Evolutionary conservation across 2,797 vertebrate genomes (phyloP), one percentile per base, ranked within the genome.

Genomic region (Ibycter americanus): DNA sequence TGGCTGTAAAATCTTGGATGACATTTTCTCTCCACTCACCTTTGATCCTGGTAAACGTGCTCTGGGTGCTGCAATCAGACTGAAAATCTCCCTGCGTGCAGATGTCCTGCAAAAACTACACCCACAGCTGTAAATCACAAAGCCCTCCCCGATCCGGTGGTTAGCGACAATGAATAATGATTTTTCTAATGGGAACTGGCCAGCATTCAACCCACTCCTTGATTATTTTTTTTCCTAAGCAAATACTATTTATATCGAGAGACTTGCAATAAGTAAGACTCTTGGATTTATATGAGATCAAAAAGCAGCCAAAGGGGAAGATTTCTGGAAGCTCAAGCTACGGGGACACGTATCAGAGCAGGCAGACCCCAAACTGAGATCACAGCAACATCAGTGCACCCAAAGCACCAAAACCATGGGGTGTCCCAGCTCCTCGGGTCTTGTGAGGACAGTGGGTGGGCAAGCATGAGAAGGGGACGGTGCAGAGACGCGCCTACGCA

Each of bases 181-280:
- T 83, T 74, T 71, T 83, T 51, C 91, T 80, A 86, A 93, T 44
- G 82, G 91, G 85, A 91, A 79, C 77, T 79, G 82, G 89, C 77
- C 89, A 71, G 81, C 42, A 10, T 74, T 89, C 89, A 93, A 83
- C 72, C 7, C 18, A 8, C 67, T 76, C 56, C 61, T 56, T n/a
- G n/a, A 49, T 68, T 44, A 12, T 58, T 38, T 63, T 44, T 44
- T 27, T 67, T 71, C 80, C 56, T 23, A 65, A 71, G 58, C n/a
- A n/a, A 61, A 65, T 70, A 29, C 79, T 93, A 76, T 81, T 84
- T 84, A 52, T 80, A 76, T 36, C 1, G 1, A 84, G 79, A 26
- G 23, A 56, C 34, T 52, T 22, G 59, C 34, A 71, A 14, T 40
- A 65, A 79, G 46, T 15, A 46, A 71, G 36, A 26, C 47, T 25